Evolutionary conservation across 2,888 invertebrate genomes (phyloP).

Genomic region (Pollenia angustigena): DNA sequence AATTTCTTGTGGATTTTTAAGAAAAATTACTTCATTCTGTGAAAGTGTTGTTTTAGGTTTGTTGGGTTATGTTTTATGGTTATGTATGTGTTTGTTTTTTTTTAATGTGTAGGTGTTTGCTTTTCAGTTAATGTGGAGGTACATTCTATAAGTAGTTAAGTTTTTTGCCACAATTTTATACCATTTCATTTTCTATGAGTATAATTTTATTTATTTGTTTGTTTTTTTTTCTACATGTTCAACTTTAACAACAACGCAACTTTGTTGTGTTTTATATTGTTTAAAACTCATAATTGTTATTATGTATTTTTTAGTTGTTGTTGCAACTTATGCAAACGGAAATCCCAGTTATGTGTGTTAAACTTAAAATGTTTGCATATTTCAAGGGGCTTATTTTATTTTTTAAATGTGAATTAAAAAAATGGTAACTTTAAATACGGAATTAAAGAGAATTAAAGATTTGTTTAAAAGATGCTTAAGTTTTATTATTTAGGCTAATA

Average conservation of each 20-base stretch:
- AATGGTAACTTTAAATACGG: not conserved
- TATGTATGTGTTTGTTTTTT: not conserved
- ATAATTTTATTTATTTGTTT: conserved; percentile 33
- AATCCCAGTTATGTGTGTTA: conserved; percentile 36
- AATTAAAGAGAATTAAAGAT: too few species aligned
- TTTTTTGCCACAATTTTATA: conserved; percentile 44
- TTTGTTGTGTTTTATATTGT: conserved; percentile 19
- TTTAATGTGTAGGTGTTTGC: conserved; percentile 36
- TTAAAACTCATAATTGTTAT: conserved; percentile 51
- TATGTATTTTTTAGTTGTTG: conserved; percentile 11
- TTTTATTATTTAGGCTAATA: too few species aligned
- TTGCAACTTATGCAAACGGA: conserved; percentile 24
- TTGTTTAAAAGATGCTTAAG: too few species aligned
- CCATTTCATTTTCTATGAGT: conserved; percentile 10
- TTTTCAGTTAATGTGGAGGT: conserved; percentile 50
- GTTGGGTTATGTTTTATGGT: too few species aligned
- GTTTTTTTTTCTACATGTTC: conserved; percentile 5
- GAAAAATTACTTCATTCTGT: not conserved
- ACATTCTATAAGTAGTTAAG: conserved; percentile 33
- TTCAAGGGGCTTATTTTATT: conserved; percentile 3
- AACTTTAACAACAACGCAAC: conserved; percentile 28
- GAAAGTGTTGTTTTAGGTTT: not conserved
- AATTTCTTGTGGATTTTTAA: too few species aligned
- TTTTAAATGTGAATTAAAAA: not conserved
- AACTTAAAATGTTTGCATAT: conserved; percentile 47